A percentile compares a stretch with the other conserved stretches of the same genome.
phyloP scores from a whole-genome alignment of 2,113 vertebrate genomes.

The Urocolius indicus region DNA sequence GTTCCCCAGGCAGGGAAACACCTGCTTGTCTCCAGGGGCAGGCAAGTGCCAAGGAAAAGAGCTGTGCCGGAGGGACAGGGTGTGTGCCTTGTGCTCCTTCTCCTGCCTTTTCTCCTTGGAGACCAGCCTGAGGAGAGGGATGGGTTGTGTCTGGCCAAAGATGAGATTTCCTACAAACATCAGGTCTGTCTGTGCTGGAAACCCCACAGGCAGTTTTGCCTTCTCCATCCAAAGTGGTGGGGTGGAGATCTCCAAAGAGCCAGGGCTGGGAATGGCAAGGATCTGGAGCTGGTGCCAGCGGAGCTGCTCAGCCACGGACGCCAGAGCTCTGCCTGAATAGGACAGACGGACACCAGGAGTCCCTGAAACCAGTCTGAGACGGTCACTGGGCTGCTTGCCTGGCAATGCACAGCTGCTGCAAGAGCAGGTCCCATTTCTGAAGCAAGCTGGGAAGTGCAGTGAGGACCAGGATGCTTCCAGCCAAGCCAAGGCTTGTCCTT shows the following conservation, averaged over 20 bases:
- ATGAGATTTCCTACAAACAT: not conserved
- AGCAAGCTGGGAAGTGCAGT: not conserved
- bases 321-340: not conserved
- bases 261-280: not conserved
- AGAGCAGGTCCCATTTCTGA: not conserved
- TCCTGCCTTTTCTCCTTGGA: not conserved
- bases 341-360: not conserved
- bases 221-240: not conserved
- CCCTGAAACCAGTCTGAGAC: not conserved
- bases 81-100: rapidly evolving
- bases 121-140: not conserved
- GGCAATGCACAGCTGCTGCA: not conserved
- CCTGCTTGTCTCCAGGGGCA: slow-evolving; percentile 59
- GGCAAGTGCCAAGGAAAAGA: not conserved
- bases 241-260: not conserved
- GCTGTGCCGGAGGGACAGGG: not conserved
- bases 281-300: not conserved
- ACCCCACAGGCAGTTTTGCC: not conserved
- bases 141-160: not conserved
- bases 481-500: not conserved
- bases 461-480: not conserved
- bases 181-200: not conserved
- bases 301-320: no score
- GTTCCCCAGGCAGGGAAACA: slow-evolving; percentile 59
- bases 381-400: not conserved